Conservation (phyloP, 2,888 invertebrate species). For the Pseudoips prasinana region DNA sequence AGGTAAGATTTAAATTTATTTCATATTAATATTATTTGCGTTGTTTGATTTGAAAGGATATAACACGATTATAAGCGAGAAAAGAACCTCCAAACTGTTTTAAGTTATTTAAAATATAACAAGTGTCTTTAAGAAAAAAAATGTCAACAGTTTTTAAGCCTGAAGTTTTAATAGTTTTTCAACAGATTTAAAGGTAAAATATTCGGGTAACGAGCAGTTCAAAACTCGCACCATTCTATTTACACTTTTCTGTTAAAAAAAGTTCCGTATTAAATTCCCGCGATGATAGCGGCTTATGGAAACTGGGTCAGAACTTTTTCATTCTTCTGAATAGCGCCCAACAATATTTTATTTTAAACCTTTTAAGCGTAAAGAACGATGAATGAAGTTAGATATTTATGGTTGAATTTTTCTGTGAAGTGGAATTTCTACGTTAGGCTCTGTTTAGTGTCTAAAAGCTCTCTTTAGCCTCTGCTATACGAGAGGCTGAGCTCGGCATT, state of each 20-base stretch:
- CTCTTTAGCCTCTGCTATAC: too few species aligned
- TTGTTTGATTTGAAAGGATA: too few species aligned
- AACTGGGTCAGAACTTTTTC: slow-evolving; percentile 27
- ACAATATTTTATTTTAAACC: slow-evolving; percentile 30
- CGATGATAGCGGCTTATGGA: slow-evolving; percentile 24
- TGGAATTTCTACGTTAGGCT: too few species aligned
- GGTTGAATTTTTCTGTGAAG: slow-evolving; percentile 9
- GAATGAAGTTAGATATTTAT: slow-evolving; percentile 12
- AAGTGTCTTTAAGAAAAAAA: too few species aligned
- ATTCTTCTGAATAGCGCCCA: slow-evolving; percentile 20
- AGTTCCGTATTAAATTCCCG: slow-evolving; percentile 28
- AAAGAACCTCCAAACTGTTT: too few species aligned
- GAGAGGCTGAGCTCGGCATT: too few species aligned
- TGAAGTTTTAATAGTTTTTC: slow-evolving; percentile 13
- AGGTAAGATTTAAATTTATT: slow-evolving; percentile 67
- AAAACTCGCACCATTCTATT: slow-evolving; percentile 18
- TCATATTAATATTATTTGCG: too few species aligned
- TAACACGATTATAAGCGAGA: too few species aligned
- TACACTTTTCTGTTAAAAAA: slow-evolving; percentile 19
- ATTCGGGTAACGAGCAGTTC: slow-evolving; percentile 11
- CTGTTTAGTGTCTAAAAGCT: too few species aligned
- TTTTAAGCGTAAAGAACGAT: slow-evolving; percentile 18
- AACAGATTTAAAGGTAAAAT: slow-evolving; percentile 8
- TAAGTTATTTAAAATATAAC: too few species aligned
- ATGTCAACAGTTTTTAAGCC: too few species aligned